Conservation (phyloP, 1,140 invertebrate species). For the Chlorops oryzae region DNA sequence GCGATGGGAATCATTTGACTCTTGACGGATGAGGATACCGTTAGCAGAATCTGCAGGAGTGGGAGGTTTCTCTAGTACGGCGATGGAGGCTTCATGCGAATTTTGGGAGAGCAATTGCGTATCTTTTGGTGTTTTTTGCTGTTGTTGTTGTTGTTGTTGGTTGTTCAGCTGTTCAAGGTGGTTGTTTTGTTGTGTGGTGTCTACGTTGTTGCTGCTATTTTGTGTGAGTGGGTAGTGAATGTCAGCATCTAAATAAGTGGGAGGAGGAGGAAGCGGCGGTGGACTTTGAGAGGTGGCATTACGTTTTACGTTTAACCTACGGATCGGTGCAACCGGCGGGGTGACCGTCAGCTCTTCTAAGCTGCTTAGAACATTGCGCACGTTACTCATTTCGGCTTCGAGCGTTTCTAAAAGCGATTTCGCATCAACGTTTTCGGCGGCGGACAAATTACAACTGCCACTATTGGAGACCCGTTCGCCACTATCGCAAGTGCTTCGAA, state of each 20-base stretch:
- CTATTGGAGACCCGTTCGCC: slow-evolving; percentile 3
- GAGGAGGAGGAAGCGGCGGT: background rate
- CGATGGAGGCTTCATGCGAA: slow-evolving; percentile 8
- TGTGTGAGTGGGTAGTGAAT: too few relatives aligned
- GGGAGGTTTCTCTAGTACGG: too few relatives aligned
- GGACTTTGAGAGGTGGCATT: background rate
- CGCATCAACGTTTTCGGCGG: slow-evolving; percentile 6
- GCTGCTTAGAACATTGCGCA: slow-evolving; percentile 8
- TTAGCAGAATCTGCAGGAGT: slow-evolving; percentile 5
- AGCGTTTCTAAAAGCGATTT: slow-evolving; percentile 5
- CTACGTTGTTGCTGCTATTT: too few relatives aligned
- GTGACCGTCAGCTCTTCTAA: background rate
- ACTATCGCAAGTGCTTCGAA: slow-evolving; percentile 2
- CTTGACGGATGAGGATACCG: slow-evolving; percentile 29
- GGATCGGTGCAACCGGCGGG: background rate
- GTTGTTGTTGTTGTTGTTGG: background rate
- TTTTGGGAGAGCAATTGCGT: too few relatives aligned
- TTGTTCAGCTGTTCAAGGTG: background rate
- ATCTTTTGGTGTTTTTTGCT: background rate
- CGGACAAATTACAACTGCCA: slow-evolving; percentile 9
- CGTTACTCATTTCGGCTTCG: slow-evolving; percentile 17
- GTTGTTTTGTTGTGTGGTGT: too few relatives aligned
- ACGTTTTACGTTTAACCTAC: too few relatives aligned
- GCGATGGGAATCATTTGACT: slow-evolving; percentile 45
- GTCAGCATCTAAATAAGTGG: background rate